Evolutionary conservation across 2,797 vertebrate genomes (phyloP), one percentile per base, ranked within the genome.

Genomic region (Pipistrellus nathusii): DNA sequence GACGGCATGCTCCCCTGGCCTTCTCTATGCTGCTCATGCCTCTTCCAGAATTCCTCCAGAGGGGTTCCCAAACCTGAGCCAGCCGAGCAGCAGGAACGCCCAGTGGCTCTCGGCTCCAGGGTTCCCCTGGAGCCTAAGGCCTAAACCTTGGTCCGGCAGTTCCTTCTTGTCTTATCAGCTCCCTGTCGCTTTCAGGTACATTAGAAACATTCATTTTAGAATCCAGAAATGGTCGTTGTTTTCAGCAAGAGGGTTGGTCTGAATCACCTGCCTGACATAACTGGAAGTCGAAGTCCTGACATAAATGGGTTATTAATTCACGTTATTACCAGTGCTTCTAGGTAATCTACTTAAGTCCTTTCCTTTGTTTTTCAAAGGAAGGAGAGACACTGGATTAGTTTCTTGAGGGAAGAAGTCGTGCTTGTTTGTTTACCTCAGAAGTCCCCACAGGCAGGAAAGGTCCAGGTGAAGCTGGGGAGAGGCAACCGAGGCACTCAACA

Each of bases 321-420:
- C 57, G 83, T 80, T 71, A 81, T 90, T 90, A 90, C 75, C 75
- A 83, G n/a, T 92, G 86, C 85, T 86, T 92, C 80, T 84, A 11
- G 14, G 76, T 96, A 96, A 96, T 96, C 95, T 91, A 95, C 91
- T 97, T 94, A 95, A 82, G 81, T 62, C 10, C 86, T 92, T 94
- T 86, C 75, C 51, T 72, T 90, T 93, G 82, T 72, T 95, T 90
- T 90, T 92, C 91, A 95, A 84, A 87, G 82, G 82, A 95, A 95
- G 87, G 83, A 85, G 77, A 83, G 83, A 91, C 27, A 41, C 2
- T 85, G 81, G 80, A 41, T 95, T 66, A 68, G 55, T 84, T 91
- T 68, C 83, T n/a, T 51, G 64, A 91, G 84, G 66, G 72, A 44
- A 93, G 84, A 87, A 88, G 35, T 38, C 11, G 8, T 55, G 25